Evolutionary conservation across 2,888 invertebrate species (phyloP), one percentile per base, ranked within the genome.

Genomic region (Maniola hyperantus): DNA sequence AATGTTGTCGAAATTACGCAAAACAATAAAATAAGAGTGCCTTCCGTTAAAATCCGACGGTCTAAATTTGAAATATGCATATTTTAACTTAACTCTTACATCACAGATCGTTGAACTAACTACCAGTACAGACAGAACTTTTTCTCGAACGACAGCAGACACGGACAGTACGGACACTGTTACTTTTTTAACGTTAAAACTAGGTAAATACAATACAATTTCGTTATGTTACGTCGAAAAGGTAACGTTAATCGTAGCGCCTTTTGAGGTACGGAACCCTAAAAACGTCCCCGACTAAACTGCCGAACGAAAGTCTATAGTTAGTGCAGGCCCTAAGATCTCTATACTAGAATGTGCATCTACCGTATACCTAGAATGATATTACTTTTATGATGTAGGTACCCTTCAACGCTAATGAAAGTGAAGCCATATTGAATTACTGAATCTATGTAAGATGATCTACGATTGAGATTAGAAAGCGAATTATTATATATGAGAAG

Each of bases 51-150:
- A 39, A 59, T 10, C 36, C n/a, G 50, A 51, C 42, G 63, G 34
- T 63, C 63, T 55, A 54, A 63, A 63, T 63, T 39, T 33, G 54
- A 63, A 63, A 63, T 63, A 63, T 63, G 54, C 55, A 63, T 46
- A 63, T 46, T 55, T 44, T 42, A 18, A 53, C 8, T 33, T 11
- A 34, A 42, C 8, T 33, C 26, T 69, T 67, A 65, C 66, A 54
- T 67, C 63, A 69, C 33, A 58, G 69, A 57, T 20, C 62, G 57
- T 65, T 66, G 48, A 69, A 66, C 67, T 64, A 36, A 66, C 48
- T 46, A 18, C 39, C 10, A 0, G 20, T 20, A 18, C 20, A 39
- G 42, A 20, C 57, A 5, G 39, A 2, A 42, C 18, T 20, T 11
- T 39, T 39, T 6, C n/a, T 54, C 34, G 51, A 2, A 18, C 13